Evolutionary conservation across 2,888 invertebrate species (phyloP).

Genomic region (Cephus runcator): DNA sequence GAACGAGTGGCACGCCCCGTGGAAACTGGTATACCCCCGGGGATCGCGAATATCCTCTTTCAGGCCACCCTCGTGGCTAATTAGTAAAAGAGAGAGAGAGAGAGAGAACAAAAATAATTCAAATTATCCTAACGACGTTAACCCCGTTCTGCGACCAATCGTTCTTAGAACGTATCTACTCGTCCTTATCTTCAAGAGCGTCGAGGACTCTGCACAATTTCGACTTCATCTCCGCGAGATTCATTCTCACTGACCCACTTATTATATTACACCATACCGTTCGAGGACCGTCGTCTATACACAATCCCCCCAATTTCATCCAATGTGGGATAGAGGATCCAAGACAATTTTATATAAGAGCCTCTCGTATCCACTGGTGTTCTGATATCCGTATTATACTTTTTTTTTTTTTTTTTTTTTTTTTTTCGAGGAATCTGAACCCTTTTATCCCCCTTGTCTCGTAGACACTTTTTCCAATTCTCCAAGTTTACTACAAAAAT

Average conservation of each 20-base stretch:
- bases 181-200: background rate
- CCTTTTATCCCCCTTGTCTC: no score
- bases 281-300: background rate
- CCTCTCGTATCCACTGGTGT: background rate
- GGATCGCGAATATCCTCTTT: background rate
- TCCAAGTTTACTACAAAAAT: background rate
- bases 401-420: background rate
- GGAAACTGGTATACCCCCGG: constrained; percentile 13
- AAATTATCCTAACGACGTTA: constrained; percentile 12
- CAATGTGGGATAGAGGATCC: background rate
- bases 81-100: background rate
- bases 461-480: background rate
- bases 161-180: background rate
- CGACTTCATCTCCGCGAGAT: background rate
- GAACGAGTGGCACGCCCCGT: constrained; percentile 20
- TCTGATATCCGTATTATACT: background rate
- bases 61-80: constrained; percentile 11
- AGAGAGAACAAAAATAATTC: constrained; percentile 10
- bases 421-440: background rate
- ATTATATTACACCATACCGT: background rate
- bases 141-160: background rate
- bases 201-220: background rate
- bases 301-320: background rate
- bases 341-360: background rate
- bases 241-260: background rate